Evolutionary conservation across 2,797 vertebrate species (phyloP).

Genomic region (Mareca strepera): DNA sequence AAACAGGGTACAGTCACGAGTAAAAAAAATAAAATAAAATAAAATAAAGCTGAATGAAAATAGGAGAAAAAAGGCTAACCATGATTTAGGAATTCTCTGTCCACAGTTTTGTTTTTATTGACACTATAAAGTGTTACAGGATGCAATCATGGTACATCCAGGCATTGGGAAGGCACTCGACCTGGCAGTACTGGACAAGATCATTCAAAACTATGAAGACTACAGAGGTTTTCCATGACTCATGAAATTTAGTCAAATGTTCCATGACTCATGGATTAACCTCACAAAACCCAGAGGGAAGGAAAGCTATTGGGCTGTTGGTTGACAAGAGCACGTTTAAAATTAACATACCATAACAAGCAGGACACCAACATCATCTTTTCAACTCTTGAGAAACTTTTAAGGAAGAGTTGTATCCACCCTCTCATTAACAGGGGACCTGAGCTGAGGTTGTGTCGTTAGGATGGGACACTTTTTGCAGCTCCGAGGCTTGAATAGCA

Average conservation of each 20-base stretch:
- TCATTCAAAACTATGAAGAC: neutral
- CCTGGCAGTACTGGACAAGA: neutral
- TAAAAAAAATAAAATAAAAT: neutral
- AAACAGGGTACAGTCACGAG: neutral
- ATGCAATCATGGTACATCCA: neutral
- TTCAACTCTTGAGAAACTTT: neutral
- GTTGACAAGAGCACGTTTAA: constrained; percentile 26
- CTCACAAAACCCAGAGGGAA: constrained; percentile 28
- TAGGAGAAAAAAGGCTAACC: neutral
- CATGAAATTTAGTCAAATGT: constrained; percentile 18
- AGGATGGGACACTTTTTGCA: constrained; percentile 18
- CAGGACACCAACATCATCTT: constrained; percentile 3
- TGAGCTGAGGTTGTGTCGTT: constrained; percentile 5
- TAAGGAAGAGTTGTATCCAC: constrained; percentile 30
- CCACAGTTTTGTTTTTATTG: neutral
- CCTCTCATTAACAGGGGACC: constrained; percentile 1
- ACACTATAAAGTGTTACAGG: neutral
- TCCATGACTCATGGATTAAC: constrained; percentile 50
- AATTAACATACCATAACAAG: constrained; percentile 20
- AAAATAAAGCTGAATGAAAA: neutral
- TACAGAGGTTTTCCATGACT: constrained; percentile 43
- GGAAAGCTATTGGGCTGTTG: neutral
- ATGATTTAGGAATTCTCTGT: neutral
- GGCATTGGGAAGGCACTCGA: neutral
- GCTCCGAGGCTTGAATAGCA: constrained; percentile 19